Evolutionary conservation across 2,113 vertebrate species (phyloP).

Genomic region (Phalacrocorax brasilianus): DNA sequence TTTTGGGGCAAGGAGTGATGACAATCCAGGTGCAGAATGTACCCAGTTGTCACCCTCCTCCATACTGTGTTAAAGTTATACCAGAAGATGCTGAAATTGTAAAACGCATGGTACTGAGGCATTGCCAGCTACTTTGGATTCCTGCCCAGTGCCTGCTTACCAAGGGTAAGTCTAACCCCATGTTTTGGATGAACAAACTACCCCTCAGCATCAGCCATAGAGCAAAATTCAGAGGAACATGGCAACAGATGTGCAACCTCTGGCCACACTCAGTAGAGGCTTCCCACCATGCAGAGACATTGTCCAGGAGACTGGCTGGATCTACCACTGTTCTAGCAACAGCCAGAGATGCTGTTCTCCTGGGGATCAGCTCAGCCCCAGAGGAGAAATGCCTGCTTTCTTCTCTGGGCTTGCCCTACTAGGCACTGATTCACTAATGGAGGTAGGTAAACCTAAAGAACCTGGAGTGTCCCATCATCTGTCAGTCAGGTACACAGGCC

Average conservation of each 20-base stretch:
- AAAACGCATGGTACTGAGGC: rapidly evolving
- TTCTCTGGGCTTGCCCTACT: background rate
- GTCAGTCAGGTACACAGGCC: background rate
- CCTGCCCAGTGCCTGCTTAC: background rate
- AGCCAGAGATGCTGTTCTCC: background rate
- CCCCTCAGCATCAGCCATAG: background rate
- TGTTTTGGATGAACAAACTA: background rate
- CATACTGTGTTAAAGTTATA: background rate
- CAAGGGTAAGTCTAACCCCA: background rate
- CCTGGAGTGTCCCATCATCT: background rate
- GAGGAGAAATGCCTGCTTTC: background rate
- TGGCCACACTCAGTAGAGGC: background rate
- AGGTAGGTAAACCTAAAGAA: background rate
- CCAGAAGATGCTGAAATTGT: background rate
- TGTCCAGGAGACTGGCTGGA: background rate
- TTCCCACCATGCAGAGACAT: background rate
- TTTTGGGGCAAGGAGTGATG: background rate
- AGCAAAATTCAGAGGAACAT: background rate
- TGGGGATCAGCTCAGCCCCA: background rate
- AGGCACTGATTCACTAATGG: background rate
- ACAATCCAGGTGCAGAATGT: background rate
- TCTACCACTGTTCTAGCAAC: background rate
- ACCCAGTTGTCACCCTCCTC: background rate
- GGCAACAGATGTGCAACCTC: background rate
- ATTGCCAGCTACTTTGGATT: background rate